These are phyloP conservation scores for Paedocypris sp. DNA, from an alignment of 2,113 vertebrate species.

Conservation along the genomic window DNA sequence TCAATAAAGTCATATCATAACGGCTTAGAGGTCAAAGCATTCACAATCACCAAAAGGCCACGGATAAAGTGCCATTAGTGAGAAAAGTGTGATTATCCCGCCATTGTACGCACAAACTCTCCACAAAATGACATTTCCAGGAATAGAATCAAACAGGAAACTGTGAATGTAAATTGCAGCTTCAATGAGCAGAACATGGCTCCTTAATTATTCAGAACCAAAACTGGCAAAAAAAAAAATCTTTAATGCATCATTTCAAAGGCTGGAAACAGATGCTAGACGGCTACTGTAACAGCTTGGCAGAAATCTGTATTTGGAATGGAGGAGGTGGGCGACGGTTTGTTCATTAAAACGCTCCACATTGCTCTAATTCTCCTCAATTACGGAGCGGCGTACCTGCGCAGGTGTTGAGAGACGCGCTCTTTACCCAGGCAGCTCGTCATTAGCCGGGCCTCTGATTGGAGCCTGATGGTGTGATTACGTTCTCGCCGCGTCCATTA, in stretches of 20 bases:
- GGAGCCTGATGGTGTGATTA: constrained; percentile 10
- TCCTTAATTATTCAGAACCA: no score
- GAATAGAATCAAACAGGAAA: no score
- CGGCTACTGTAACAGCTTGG: constrained; percentile 22
- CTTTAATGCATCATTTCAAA: constrained; percentile 22
- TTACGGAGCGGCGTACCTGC: neutral
- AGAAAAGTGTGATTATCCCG: no score
- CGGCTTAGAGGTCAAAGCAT: no score
- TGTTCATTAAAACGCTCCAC: constrained; percentile 9
- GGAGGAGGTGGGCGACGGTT: neutral
- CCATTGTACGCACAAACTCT: no score
- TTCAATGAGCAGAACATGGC: no score
- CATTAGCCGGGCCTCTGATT: constrained; percentile 19
- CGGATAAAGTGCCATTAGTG: no score
- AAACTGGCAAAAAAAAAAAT: no score
- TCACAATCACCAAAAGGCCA: no score
- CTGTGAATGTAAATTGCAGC: no score
- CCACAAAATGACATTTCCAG: no score
- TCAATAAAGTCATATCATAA: no score
- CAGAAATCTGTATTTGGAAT: constrained; percentile 16
- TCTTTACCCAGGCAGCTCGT: constrained; percentile 7
- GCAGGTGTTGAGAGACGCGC: constrained; percentile 16
- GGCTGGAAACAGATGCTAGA: constrained; percentile 8
- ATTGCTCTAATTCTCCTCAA: neutral
- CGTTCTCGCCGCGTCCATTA: neutral